A percentile compares a stretch with the other conserved stretches of the same genome.
Conservation (phyloP, 2,888 invertebrate species). For the Metallyticus violacea region DNA sequence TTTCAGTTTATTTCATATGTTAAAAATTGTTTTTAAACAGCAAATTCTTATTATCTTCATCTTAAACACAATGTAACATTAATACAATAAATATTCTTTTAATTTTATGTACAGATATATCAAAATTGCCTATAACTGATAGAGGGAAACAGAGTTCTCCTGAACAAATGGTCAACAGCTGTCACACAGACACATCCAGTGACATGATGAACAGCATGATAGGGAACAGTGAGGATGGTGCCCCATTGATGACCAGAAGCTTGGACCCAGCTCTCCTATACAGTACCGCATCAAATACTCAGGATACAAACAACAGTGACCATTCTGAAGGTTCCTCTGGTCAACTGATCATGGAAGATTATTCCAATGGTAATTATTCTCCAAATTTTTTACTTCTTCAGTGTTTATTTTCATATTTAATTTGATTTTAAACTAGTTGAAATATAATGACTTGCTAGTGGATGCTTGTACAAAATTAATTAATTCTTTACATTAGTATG, state of each 20-base stretch:
- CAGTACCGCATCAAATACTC: background rate
- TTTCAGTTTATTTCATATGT: no score
- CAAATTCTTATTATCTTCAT: no score
- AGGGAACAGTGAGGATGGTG: slow-evolving; percentile 38
- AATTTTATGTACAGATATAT: background rate
- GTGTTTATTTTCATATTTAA: no score
- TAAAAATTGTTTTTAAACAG: no score
- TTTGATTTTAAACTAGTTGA: no score
- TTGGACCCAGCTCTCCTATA: slow-evolving; percentile 56
- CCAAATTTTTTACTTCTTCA: no score
- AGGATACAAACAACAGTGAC: slow-evolving; percentile 42
- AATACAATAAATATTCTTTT: background rate
- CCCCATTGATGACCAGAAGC: slow-evolving; percentile 58
- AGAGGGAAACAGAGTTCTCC: slow-evolving; percentile 45
- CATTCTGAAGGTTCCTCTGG: slow-evolving; percentile 2
- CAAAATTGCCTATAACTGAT: slow-evolving; percentile 12
- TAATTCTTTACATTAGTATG: no score
- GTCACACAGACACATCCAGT: slow-evolving; percentile 52
- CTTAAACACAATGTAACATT: no score
- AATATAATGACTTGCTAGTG: no score
- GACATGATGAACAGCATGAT: slow-evolving; percentile 41
- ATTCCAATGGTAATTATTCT: slow-evolving; percentile 12
- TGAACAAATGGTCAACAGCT: slow-evolving; percentile 71
- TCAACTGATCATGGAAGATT: slow-evolving; percentile 14
- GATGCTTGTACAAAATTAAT: no score